Evolutionary conservation across 2,888 invertebrate species (phyloP), one percentile per base, ranked within the genome.

Genomic region (Acanthacorydalis orientalis): DNA sequence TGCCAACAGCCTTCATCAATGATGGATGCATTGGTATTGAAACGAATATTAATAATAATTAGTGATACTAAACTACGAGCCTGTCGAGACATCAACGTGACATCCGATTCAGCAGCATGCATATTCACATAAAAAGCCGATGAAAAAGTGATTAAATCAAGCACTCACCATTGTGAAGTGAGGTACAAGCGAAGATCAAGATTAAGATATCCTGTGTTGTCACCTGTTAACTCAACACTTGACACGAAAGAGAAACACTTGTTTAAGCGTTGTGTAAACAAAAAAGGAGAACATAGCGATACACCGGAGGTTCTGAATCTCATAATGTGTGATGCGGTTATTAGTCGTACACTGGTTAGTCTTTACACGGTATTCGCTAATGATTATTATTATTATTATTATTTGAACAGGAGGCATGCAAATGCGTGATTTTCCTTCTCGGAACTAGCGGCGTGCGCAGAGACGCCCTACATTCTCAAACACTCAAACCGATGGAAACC

Each of bases 121-220:
- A 23, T 23, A 23, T 23, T 23, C 23, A 23, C 23, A 45, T 23
- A 45, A 11, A 35, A 35, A 45, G 35, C 15, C 12, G 16, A 15
- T 14, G 16, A 45, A 34, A 40, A 33, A 31, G 33, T 32, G 15
- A 33, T 34, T 31, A 31, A 40, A 40, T 40, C 15, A 41, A 41
- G 46, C 46, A 46, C 46, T 46, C 46, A 46, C 46, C 46, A 46
- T 40, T 31, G 46, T 46, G 46, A 46, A 41, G 46, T 46, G 46
- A 46, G 46, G 40, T 16, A 31, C 41, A 46, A 46, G 46, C 46
- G 41, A 34, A 33, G 46, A 32, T 42, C 42, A 46, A 46, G 41
- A 41, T 40, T 40, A 46, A 46, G 46, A 46, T 46, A 46, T 46
- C 46, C 46, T 33, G 40, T 45, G 15, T 37, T 11, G 35, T 23